Percentiles rank a stretch among this genome's conserved stretches.
These are phyloP conservation scores for Grapholita molesta DNA, from an alignment of 1,140 invertebrate species.

Conservation along the genomic window DNA sequence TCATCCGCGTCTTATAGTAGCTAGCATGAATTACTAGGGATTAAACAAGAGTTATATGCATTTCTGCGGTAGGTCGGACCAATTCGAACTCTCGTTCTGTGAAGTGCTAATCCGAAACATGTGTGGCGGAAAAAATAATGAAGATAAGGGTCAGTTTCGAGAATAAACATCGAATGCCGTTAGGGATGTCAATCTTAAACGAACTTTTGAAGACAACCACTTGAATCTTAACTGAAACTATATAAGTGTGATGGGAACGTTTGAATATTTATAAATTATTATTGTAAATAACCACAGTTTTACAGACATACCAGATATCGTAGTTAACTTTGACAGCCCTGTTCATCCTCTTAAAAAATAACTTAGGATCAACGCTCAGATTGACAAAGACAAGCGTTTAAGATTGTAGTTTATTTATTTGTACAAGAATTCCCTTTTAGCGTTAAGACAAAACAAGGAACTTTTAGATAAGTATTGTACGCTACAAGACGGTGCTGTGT, in stretches of 20 bases:
- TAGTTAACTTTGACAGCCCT: neutral
- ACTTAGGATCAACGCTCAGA: constrained; percentile 57
- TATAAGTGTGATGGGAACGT: neutral
- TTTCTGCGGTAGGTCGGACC: constrained; percentile 68
- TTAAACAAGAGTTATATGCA: constrained; percentile 61
- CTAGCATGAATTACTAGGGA: constrained; percentile 58
- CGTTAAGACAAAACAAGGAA: constrained; percentile 64
- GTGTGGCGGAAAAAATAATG: constrained; percentile 65
- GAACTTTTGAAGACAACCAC: neutral
- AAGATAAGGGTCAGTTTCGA: constrained; percentile 71
- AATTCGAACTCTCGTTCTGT: constrained; percentile 55
- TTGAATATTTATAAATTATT: too few species aligned
- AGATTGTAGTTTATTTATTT: constrained; percentile 69
- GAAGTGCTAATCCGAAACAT: constrained; percentile 74
- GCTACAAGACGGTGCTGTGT: constrained; percentile 36
- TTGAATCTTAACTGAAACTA: neutral
- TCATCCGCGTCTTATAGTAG: constrained; percentile 47
- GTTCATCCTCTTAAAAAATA: constrained; percentile 64
- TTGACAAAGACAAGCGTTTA: constrained; percentile 74
- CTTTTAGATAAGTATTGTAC: constrained; percentile 68
- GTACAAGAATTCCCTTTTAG: constrained; percentile 75
- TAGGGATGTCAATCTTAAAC: neutral
- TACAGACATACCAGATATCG: neutral
- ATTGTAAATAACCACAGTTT: neutral
- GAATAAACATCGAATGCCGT: constrained; percentile 41